Base-by-base conservation (phyloP, 2,113 vertebrate species). In the Ceyx margarethae region DNA sequence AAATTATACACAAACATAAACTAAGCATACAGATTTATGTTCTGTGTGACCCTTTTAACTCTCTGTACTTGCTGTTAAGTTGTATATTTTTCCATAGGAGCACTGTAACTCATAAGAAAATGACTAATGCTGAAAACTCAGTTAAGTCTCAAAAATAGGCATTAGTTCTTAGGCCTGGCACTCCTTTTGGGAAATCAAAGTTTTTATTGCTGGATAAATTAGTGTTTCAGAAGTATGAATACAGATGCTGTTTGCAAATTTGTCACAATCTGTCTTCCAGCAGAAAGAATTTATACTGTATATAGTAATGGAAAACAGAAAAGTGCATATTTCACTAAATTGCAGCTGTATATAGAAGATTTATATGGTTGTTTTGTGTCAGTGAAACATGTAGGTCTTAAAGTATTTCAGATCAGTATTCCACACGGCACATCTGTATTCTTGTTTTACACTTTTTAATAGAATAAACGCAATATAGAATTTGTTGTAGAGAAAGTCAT, bases 301-400 rank as follows among this genome's bases (percentile, higher is more conserved):
- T 97, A 97, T 96, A 97, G 97, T 97, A 98, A 98, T 98, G 97
- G 97, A 97, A 98, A 97, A 96, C 95, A 97, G 97, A 97, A 98
- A 98, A 98, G 95, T 97, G 92, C 95, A 91, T 97, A 97, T 98
- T 98, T 98, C 96, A 97, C 97, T 97, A 98, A 98, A 97, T 97
- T 97, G 97, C 95, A 96, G 88, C 93, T 95, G 95, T 97, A 85
- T 94, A 91, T 71, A 48, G 93, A 96, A 98, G 97, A 98, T 98
- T 98, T 97, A 98, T 97, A 87, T 62, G 83, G 96, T 97, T 96
- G 96, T 91, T 97, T 97, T 97, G 95, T 97, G 96, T 96, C 96
- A 94, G 91, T 93, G 92, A 97, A 97, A 98, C 96, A 96, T 95
- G 93, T 91, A 93, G 82, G 75, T 96, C 96, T 85, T 96, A 93